Conservation (phyloP, 1,140 invertebrate species). For the Ganaspis sp. region DNA sequence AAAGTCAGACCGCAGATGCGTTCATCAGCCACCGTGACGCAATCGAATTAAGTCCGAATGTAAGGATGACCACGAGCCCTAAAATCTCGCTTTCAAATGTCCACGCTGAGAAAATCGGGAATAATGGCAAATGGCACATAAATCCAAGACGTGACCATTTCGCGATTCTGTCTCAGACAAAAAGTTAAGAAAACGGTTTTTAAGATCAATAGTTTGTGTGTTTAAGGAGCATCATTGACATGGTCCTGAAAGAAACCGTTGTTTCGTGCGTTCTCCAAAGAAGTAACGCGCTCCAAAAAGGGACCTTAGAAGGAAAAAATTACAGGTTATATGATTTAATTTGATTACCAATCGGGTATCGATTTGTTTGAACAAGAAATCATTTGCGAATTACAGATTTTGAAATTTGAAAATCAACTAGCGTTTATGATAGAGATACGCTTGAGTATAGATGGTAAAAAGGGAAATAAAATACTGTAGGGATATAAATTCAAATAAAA, state of each 20-base stretch:
- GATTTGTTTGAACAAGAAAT: too few species aligned
- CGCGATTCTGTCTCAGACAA: conserved; percentile 34
- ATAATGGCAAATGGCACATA: conserved; percentile 57
- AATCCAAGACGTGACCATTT: conserved; percentile 45
- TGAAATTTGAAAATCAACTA: too few species aligned
- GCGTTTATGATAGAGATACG: too few species aligned
- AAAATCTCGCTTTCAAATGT: conserved; percentile 7
- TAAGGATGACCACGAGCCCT: conserved; percentile 33
- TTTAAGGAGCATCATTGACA: conserved; percentile 1
- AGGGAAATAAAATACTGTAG: too few species aligned
- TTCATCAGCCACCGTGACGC: conserved; percentile 55
- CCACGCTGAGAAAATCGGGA: conserved; percentile 44
- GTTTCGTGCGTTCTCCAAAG: too few species aligned
- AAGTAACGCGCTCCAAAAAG: too few species aligned
- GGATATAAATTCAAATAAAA: too few species aligned
- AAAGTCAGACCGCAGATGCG: conserved; percentile 52
- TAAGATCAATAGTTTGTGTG: background rate
- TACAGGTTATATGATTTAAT: too few species aligned
- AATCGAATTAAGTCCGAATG: conserved; percentile 51
- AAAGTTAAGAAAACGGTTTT: conserved; percentile 46
- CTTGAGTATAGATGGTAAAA: too few species aligned
- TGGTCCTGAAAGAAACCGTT: background rate
- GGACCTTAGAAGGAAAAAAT: too few species aligned
- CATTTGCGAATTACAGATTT: too few species aligned
- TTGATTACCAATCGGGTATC: too few species aligned